phyloP scores from a whole-genome alignment of 2,888 invertebrate genomes.

The Dryobotodes eremita region DNA sequence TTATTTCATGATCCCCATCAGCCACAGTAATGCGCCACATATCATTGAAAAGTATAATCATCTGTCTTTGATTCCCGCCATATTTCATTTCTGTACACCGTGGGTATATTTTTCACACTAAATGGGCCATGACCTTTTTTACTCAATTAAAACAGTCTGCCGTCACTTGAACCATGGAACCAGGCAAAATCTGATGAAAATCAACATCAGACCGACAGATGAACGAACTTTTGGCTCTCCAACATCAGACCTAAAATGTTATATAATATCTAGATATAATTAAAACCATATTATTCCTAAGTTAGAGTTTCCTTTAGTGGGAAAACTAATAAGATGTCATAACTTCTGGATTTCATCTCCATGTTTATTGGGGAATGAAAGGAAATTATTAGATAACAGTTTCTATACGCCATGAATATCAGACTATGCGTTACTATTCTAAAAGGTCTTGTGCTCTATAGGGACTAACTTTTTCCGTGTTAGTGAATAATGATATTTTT shows the following conservation, averaged over 20 bases:
- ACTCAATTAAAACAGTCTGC: neutral
- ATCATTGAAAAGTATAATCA: too few species aligned
- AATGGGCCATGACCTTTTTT: too few species aligned
- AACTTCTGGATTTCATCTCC: slow-evolving; percentile 26
- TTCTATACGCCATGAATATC: neutral
- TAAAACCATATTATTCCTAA: slow-evolving; percentile 30
- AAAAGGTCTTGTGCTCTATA: neutral
- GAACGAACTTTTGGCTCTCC: neutral
- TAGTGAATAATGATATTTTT: too few species aligned
- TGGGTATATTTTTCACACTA: too few species aligned
- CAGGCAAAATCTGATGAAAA: neutral
- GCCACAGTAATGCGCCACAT: too few species aligned
- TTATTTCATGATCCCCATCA: too few species aligned
- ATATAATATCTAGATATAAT: slow-evolving; percentile 31
- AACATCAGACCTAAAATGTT: neutral
- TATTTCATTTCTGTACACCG: too few species aligned
- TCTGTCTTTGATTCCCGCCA: too few species aligned
- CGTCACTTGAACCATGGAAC: neutral
- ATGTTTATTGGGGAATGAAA: slow-evolving; percentile 13
- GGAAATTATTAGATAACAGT: slow-evolving; percentile 7
- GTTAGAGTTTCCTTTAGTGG: slow-evolving; percentile 3
- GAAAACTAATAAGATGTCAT: slow-evolving; percentile 22
- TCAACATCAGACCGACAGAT: slow-evolving; percentile 2
- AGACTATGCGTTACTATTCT: neutral
- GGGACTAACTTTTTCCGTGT: neutral